Base-by-base conservation (phyloP, 2,113 vertebrate genomes). In the Felis catus region DNA sequence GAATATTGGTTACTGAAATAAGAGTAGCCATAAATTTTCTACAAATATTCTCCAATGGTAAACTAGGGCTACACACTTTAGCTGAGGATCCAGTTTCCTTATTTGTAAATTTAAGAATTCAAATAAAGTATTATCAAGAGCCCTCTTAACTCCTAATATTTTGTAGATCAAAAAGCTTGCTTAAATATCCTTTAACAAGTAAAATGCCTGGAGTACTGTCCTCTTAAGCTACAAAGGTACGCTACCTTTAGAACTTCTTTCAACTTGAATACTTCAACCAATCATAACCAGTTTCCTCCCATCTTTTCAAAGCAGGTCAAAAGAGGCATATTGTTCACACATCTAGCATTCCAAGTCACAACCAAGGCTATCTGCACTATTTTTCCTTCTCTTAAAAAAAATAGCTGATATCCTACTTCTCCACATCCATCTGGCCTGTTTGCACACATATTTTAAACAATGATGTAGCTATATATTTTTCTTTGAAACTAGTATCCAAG, bases 91-190 rank as follows among this genome's bases (percentile, higher is more conserved):
- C 33, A 16, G 7, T 91, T 89, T 86, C 61, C 41, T 45, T 68
- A 91, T 33, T 39, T 84, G 36, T 81, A 98, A 93, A 93, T 74
- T 23, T 68, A 95, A 73, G 61, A 51, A 19, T 82, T 92, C 87
- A 84, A 29, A 87, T 79, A 70, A 93, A 87, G 29, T 61, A 92
- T 29, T 12, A n/a, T 71, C 39, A 96, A 95, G 61, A 93, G 83
- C 45, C 39, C 61, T 63, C 41, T 80, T 45, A 93, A 41, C 79
- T 65, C 51, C 61, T 61, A 89, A 95, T 45, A 73, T 7, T 84
- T 39, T 88, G 58, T 58, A 36, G 18, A 87, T 84, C 16, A 92
- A 93, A 76, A 95, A 83, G 48, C 36, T 82, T 94, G 45, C 58
- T 86, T 95, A 55, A 85, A 89, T 16, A 41, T 86, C 80, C 71